Percentiles rank a stretch among this genome's conserved stretches.
Evolutionary conservation across 30 jellyfish, hydroid and myxozoan species (phyloP).

Genomic region (Pelagia noctiluca): DNA sequence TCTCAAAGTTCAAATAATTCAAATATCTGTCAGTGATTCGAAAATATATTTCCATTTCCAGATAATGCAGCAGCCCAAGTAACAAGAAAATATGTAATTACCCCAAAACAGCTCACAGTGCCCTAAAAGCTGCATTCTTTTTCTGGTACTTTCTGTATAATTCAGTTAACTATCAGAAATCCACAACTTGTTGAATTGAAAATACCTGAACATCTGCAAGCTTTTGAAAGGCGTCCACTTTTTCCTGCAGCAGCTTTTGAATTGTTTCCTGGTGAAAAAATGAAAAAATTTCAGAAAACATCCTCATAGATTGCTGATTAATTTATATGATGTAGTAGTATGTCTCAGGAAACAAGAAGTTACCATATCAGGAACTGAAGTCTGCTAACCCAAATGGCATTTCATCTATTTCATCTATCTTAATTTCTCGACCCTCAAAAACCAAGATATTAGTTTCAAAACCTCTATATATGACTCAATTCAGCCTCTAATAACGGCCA

Average conservation of each 20-base stretch:
- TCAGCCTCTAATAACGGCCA: too few species aligned
- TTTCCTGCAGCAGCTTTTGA: slow-evolving; percentile 68
- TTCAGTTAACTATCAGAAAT: too few species aligned
- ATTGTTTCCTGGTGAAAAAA: slow-evolving; percentile 79
- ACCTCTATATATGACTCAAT: too few species aligned
- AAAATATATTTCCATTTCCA: too few species aligned
- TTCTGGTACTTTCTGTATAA: too few species aligned
- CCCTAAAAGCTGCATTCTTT: not conserved
- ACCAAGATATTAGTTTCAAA: too few species aligned
- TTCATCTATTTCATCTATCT: too few species aligned
- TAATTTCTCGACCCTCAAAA: too few species aligned
- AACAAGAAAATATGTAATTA: not conserved
- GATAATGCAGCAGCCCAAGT: not conserved
- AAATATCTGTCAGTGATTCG: too few species aligned
- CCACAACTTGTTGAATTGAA: not conserved
- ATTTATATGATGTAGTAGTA: not conserved
- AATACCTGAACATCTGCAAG: slow-evolving; percentile 87
- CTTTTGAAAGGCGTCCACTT: slow-evolving; percentile 72
- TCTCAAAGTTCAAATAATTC: too few species aligned
- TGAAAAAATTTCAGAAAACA: not conserved
- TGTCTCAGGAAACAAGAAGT: not conserved
- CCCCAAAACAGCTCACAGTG: not conserved
- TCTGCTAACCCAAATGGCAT: too few species aligned
- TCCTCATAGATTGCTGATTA: not conserved
- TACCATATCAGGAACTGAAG: not conserved